Conservation (phyloP, 2,113 vertebrate species). For the Synodontis membranacea region DNA sequence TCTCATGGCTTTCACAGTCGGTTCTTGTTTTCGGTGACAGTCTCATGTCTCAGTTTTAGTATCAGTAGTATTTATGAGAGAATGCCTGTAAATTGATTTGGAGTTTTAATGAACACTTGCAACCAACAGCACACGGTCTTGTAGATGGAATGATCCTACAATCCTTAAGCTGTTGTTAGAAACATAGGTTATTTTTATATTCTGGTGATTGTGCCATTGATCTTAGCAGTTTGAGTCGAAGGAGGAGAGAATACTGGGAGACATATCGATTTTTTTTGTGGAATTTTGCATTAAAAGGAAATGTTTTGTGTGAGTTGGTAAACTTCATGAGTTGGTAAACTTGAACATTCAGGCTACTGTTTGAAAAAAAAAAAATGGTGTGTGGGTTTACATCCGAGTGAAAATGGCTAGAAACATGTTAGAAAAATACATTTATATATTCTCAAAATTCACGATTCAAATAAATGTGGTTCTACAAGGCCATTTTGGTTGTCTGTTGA, state of each 20-base stretch:
- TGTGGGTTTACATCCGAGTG: not conserved
- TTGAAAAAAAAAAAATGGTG: not conserved
- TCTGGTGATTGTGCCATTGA: not conserved
- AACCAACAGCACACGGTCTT: not conserved
- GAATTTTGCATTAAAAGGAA: not conserved
- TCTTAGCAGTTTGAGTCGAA: not conserved
- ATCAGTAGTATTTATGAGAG: not conserved
- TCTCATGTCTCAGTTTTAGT: not conserved
- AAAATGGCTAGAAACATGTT: no score
- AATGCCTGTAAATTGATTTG: no score
- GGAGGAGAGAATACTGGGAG: not conserved
- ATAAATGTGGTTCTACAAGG: no score
- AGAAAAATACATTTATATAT: no score
- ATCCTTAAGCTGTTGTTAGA: not conserved
- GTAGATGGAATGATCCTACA: not conserved
- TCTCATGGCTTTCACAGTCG: not conserved
- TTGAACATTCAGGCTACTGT: not conserved
- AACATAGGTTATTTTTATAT: not conserved
- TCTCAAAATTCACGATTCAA: no score
- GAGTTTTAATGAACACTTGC: not conserved
- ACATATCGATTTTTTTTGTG: not conserved
- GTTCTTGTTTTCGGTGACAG: not conserved
- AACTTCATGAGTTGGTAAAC: not conserved
- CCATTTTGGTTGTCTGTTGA: no score
- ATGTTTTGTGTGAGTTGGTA: not conserved